Conservation (phyloP, 1,140 invertebrate species). For the Drosophila ananassae region DNA sequence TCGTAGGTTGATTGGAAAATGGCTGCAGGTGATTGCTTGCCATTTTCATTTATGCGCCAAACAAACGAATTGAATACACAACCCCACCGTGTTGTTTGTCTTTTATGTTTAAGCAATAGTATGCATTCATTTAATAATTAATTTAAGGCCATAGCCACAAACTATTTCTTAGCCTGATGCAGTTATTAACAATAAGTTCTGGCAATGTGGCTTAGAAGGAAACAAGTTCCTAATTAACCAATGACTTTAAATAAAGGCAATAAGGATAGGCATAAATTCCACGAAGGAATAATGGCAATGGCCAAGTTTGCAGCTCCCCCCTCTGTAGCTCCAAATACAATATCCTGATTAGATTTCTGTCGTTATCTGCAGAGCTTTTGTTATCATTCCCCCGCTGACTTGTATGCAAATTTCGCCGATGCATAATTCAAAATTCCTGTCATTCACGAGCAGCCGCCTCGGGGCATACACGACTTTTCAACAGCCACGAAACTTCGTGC, state of each 20-base stretch:
- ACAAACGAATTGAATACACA: constrained; percentile 28
- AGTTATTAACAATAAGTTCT: background rate
- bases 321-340: background rate
- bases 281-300: no score
- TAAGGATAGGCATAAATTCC: no score
- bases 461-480: constrained; percentile 17
- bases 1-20: constrained; percentile 74
- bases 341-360: constrained; percentile 50
- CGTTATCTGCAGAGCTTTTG: constrained; percentile 33
- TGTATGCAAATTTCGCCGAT: constrained; percentile 50
- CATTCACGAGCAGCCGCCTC: constrained; percentile 54
- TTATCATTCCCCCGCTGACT: constrained; percentile 45
- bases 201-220: background rate
- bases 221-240: background rate
- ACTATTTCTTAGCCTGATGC: background rate
- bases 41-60: constrained; percentile 73
- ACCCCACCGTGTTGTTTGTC: constrained; percentile 18
- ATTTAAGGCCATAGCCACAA: background rate
- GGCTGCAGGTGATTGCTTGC: constrained; percentile 74
- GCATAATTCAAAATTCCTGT: constrained; percentile 74
- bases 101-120: background rate
- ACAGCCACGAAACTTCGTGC: constrained; percentile 21
- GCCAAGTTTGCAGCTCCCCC: no score
- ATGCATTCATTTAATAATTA: background rate
- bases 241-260: no score